These are phyloP conservation scores for Ormyrus thymus DNA, from an alignment of 2,888 invertebrate species.

Conservation along the genomic window DNA sequence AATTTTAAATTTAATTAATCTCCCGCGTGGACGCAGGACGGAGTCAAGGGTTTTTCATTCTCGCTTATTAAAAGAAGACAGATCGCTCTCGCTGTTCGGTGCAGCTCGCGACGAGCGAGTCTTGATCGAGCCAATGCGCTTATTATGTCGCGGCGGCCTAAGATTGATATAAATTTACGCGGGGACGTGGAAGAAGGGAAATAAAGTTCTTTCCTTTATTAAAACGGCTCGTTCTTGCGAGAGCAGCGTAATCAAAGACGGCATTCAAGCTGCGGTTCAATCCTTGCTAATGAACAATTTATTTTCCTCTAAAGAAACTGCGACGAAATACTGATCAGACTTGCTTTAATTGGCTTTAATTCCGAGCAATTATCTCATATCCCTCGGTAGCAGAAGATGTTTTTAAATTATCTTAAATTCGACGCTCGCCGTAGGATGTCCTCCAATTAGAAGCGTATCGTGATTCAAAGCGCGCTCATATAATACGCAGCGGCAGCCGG, in stretches of 20 bases:
- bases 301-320: constrained; percentile 55
- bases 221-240: constrained; percentile 40
- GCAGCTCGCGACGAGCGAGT: too few species aligned
- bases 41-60: neutral
- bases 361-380: constrained; percentile 56
- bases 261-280: constrained; percentile 49
- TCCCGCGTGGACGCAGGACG: neutral
- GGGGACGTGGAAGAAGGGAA: too few species aligned
- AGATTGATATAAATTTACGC: too few species aligned
- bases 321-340: constrained; percentile 56
- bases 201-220: constrained; percentile 34
- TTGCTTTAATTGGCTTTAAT: constrained; percentile 57
- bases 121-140: too few species aligned
- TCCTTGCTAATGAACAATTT: constrained; percentile 56
- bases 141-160: too few species aligned
- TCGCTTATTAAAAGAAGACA: neutral
- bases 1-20: constrained; percentile 12
- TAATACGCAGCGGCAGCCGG: constrained; percentile 34
- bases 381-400: constrained; percentile 50
- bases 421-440: constrained; percentile 54
- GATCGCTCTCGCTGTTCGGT: too few species aligned
- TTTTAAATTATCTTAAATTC: constrained; percentile 57
- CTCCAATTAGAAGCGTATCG: constrained; percentile 55
- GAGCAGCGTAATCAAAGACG: constrained; percentile 49
- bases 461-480: constrained; percentile 46